Evolutionary conservation across 2,113 vertebrate genomes (phyloP), one percentile per base, ranked within the genome.

Genomic region (Excalfactoria chinensis): DNA sequence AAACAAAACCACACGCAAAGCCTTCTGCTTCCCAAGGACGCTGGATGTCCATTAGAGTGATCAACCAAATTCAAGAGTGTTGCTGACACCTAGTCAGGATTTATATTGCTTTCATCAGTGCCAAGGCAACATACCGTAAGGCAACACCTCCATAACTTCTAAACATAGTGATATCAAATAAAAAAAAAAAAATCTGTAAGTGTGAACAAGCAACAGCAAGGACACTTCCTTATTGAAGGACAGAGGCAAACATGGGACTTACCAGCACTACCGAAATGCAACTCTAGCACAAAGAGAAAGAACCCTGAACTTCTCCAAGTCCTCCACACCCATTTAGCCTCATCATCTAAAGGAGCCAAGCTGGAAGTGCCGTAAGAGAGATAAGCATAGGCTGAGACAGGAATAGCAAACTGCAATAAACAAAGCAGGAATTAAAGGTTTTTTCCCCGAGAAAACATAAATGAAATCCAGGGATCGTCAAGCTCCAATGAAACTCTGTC

Each of bases 391-490:
- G 34, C 67, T 63, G 58, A 89, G 26, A 82, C 21, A 34, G 37
- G 46, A 84, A 73, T 58, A 78, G 64, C 58, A 93, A 88, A 84
- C n/a, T 56, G 40, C 83, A 81, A 53, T 78, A 85, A 88, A 72
- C 76, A 88, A 92, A 68, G 22, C 14, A 58, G 60, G 60, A 88
- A 83, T 19, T 41, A 63, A 83, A 95, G 81, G 68, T 92, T 80
- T 77, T 95, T 94, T 91, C 68, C 76, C 76, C 74, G 87, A 85
- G 64, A 80, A 91, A 78, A 75, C 9, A 82, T 0, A 87, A 93
- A 89, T 66, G 0, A 87, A 90, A 90, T 56, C 32, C 32, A 86
- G n/a, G 74, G 21, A 85, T 75, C 0, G 0, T 49, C 58, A 81
- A 46, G n/a, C 21, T 86, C 34, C 44, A 70, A 26, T 60, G 26